Conservation (phyloP, 2,113 vertebrate genomes). For the Dromas ardeola region DNA sequence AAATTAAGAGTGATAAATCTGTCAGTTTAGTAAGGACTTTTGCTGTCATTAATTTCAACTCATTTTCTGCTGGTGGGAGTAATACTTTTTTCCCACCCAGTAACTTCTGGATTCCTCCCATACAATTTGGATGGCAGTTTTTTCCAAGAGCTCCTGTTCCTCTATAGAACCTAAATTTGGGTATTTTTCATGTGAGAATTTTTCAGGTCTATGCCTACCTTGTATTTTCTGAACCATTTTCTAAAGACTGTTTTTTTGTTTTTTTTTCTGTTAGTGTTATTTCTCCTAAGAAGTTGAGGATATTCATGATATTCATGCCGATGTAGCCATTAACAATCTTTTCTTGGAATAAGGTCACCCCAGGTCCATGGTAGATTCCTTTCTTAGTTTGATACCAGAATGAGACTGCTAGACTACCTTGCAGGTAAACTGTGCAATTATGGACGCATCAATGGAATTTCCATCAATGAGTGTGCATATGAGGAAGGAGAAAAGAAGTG, state of each 20-base stretch:
- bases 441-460: background rate
- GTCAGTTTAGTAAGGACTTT: background rate
- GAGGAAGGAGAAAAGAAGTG: background rate
- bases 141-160: background rate
- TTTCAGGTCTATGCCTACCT: background rate
- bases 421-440: background rate
- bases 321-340: background rate
- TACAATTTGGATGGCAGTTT: background rate
- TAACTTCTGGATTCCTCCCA: background rate
- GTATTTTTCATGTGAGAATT: background rate
- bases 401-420: background rate
- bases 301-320: background rate
- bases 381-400: background rate
- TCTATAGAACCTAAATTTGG: background rate
- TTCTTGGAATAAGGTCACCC: background rate
- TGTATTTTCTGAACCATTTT: background rate
- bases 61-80: background rate
- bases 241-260: background rate
- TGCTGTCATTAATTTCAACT: background rate
- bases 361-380: background rate
- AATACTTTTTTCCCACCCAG: background rate
- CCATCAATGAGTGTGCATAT: background rate
- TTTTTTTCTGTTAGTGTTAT: background rate
- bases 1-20: background rate
- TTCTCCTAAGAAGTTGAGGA: background rate